Conservation (phyloP, 2,888 invertebrate species). For the Agriopis marginaria region DNA sequence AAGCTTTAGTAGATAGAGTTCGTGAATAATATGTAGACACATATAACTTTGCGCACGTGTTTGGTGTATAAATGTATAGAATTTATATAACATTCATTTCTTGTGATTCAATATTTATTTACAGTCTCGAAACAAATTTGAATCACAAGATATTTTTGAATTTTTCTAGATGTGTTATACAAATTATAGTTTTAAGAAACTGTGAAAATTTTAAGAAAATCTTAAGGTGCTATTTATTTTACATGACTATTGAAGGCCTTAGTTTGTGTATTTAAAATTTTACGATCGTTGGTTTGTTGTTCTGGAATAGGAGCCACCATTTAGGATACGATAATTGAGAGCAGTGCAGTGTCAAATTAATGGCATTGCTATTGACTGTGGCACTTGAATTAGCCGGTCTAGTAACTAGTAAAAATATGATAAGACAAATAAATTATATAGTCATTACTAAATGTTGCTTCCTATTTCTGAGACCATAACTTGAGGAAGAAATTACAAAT, state of each 20-base stretch:
- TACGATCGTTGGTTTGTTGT: slow-evolving; percentile 37
- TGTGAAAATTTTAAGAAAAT: slow-evolving; percentile 37
- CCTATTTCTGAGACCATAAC: slow-evolving; percentile 33
- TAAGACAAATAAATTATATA: no score
- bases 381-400: not conserved
- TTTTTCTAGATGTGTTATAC: slow-evolving; percentile 20
- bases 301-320: slow-evolving; percentile 33
- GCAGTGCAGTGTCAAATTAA: no score
- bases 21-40: slow-evolving; percentile 9
- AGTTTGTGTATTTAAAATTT: slow-evolving; percentile 41
- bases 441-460: slow-evolving; percentile 20
- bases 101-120: slow-evolving; percentile 24
- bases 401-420: no score
- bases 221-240: slow-evolving; percentile 45
- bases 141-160: slow-evolving; percentile 27
- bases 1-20: slow-evolving; percentile 23
- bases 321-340: slow-evolving; percentile 2
- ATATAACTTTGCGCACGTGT: slow-evolving; percentile 24
- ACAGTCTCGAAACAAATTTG: slow-evolving; percentile 22
- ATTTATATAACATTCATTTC: slow-evolving; percentile 21
- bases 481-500: slow-evolving; percentile 33
- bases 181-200: slow-evolving; percentile 31
- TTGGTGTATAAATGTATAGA: slow-evolving; percentile 20
- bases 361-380: not conserved
- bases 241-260: slow-evolving; percentile 39